Base-by-base conservation (phyloP, 2,113 vertebrate genomes). In the Merops nubicus region DNA sequence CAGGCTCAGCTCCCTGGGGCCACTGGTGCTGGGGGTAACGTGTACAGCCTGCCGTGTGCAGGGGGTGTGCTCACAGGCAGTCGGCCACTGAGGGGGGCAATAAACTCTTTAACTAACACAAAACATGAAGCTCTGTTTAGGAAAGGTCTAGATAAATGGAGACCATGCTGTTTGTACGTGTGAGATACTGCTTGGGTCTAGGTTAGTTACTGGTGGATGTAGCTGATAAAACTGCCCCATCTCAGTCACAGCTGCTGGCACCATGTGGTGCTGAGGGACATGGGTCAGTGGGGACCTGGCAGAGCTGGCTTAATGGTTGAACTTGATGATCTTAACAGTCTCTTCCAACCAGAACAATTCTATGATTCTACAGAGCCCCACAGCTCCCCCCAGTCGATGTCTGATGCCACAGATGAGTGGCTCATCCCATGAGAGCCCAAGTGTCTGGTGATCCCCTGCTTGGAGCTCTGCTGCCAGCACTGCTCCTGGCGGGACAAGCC, bases 51-150 rank as follows among this genome's bases (percentile, higher is more conserved):
- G 47, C 59, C 1, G 26, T 3, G 19, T 23, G 67, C n/a, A 23
- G 31, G n/a, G 15, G 3, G 15, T 7, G 29, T 7, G 40, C 2
- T 4, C 7, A 1, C 4, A 0, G 2, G 15, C 1, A 3, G 38
- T 2, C 54, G 34, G 31, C 16, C 7, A 13, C 0, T 7, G 45
- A 29, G 60, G 33, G 23, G 47, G 36, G 34, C n/a, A 45, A 7
- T 33, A 26, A n/a, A 18, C 40, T 4, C 3, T 7, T 38, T 77
- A 34, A 15, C 16, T 23, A 6, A 21, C 7, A 8, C 1, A 6
- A 33, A n/a, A 57, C 64, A 33, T 6, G 28, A 48, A 54, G 28
- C 15, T 88, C 28, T 21, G 29, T 12, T 75, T 42, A 65, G 64
- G 34, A 62, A 36, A 22, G 0, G 11, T 10, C 33, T 31, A 22